Evolutionary conservation across 2,888 invertebrate species (phyloP).

Genomic region (Acronicta psi): DNA sequence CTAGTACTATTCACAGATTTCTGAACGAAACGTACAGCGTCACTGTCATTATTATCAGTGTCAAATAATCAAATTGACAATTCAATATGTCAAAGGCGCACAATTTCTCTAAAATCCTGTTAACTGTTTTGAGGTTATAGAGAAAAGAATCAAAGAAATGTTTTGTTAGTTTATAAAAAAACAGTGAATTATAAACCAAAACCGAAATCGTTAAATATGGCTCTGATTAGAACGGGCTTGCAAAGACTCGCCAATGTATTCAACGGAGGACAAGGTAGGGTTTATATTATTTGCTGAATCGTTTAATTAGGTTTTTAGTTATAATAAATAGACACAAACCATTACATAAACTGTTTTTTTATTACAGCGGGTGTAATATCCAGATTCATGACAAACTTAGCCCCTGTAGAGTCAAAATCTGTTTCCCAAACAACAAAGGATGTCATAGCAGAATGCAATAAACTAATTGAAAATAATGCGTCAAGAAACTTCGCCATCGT

Average conservation of each 20-base stretch:
- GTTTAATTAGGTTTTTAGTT: too few species aligned
- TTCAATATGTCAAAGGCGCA: too few species aligned
- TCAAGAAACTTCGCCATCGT: slow-evolving; percentile 95
- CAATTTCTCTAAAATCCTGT: too few species aligned
- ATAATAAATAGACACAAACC: not conserved
- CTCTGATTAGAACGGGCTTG: slow-evolving; percentile 76
- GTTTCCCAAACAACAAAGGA: slow-evolving; percentile 77
- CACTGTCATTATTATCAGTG: slow-evolving; percentile 9
- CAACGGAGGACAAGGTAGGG: slow-evolving; percentile 69
- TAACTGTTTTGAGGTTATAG: slow-evolving; percentile 55
- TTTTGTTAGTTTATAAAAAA: slow-evolving; percentile 24
- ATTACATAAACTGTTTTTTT: slow-evolving; percentile 8
- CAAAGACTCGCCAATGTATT: slow-evolving; percentile 73
- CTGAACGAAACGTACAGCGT: slow-evolving; percentile 15
- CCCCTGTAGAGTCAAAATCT: slow-evolving; percentile 65
- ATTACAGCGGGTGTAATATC: slow-evolving; percentile 76
- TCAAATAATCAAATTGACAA: too few species aligned
- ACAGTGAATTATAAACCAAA: not conserved
- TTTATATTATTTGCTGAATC: too few species aligned
- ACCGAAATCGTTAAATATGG: slow-evolving; percentile 56
- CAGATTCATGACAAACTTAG: slow-evolving; percentile 73
- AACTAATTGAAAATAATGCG: slow-evolving; percentile 87
- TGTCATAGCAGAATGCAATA: slow-evolving; percentile 90
- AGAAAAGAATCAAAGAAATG: slow-evolving; percentile 23
- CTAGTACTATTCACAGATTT: slow-evolving; percentile 5